A percentile compares a stretch with the other conserved stretches of the same genome.
Evolutionary conservation across 2,888 invertebrate species (phyloP).

Genomic region (Cylloceria caligata): DNA sequence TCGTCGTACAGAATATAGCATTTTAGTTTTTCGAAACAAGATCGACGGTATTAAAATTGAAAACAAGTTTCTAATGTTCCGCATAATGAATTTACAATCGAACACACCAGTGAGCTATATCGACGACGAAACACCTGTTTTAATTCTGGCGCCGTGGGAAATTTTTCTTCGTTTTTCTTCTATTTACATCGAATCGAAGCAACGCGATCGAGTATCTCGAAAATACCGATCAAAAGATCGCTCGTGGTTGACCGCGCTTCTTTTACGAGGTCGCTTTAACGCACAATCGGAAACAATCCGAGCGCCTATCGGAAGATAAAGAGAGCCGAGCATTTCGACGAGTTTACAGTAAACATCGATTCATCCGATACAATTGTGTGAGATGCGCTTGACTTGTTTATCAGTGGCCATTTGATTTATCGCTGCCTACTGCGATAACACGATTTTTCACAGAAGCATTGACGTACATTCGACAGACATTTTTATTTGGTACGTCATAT

Average conservation of each 20-base stretch:
- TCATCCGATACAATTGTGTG: slow-evolving; percentile 36
- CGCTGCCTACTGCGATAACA: slow-evolving; percentile 35
- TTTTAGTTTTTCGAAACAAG: neutral
- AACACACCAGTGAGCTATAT: neutral
- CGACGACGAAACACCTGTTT: slow-evolving; percentile 25
- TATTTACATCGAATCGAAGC: neutral
- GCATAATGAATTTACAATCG: slow-evolving; percentile 17
- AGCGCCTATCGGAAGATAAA: slow-evolving; percentile 23
- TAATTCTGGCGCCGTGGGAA: slow-evolving; percentile 23
- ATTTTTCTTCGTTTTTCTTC: slow-evolving; percentile 10
- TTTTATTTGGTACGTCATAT: no score
- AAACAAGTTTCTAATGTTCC: slow-evolving; percentile 26
- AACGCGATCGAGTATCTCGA: neutral
- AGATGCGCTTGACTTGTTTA: slow-evolving; percentile 18
- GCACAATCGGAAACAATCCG: slow-evolving; percentile 17
- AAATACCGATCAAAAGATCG: slow-evolving; percentile 2
- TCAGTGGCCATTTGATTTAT: slow-evolving; percentile 38
- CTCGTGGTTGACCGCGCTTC: slow-evolving; percentile 9
- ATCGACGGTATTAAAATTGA: neutral
- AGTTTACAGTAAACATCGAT: slow-evolving; percentile 40
- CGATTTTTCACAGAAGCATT: slow-evolving; percentile 29
- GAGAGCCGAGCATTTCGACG: neutral
- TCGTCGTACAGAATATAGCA: slow-evolving; percentile 5
- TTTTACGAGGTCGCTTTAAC: slow-evolving; percentile 5
- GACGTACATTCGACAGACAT: slow-evolving; percentile 16